These are phyloP conservation scores for Gymnosoma rotundatum DNA, from an alignment of 2,888 invertebrate species.

Conservation along the genomic window DNA sequence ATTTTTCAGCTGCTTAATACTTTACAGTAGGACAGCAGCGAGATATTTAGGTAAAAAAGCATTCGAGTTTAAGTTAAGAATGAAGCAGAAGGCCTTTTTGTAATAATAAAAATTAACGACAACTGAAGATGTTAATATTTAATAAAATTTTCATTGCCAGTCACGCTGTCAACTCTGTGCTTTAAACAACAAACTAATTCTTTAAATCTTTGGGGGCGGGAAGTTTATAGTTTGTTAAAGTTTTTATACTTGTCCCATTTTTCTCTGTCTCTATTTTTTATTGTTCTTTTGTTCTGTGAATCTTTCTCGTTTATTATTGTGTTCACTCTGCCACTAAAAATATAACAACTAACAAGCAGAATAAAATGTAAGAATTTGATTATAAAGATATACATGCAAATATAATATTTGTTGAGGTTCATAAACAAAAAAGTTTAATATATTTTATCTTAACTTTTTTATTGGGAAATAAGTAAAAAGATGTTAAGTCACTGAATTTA, in stretches of 20 bases:
- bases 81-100: no score
- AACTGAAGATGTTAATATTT: no score
- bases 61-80: no score
- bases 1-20: no score
- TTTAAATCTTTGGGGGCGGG: not conserved
- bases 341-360: not conserved
- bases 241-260: not conserved
- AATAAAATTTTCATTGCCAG: no score
- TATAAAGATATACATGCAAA: constrained; percentile 63
- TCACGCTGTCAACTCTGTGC: not conserved
- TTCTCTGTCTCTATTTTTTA: not conserved
- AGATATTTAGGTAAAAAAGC: no score
- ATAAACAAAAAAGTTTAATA: constrained; percentile 23
- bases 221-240: constrained; percentile 8
- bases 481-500: constrained; percentile 35
- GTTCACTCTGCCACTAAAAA: not conserved
- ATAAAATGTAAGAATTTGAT: constrained; percentile 15
- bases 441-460: not conserved
- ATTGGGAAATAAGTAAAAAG: constrained; percentile 6
- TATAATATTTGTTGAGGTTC: constrained; percentile 51
- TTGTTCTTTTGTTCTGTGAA: not conserved
- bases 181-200: not conserved
- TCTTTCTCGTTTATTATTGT: constrained; percentile 34
- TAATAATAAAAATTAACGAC: no score
- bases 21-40: no score